phyloP scores from a whole-genome alignment of 2,888 invertebrate genomes.

The Gortyna flavago region DNA sequence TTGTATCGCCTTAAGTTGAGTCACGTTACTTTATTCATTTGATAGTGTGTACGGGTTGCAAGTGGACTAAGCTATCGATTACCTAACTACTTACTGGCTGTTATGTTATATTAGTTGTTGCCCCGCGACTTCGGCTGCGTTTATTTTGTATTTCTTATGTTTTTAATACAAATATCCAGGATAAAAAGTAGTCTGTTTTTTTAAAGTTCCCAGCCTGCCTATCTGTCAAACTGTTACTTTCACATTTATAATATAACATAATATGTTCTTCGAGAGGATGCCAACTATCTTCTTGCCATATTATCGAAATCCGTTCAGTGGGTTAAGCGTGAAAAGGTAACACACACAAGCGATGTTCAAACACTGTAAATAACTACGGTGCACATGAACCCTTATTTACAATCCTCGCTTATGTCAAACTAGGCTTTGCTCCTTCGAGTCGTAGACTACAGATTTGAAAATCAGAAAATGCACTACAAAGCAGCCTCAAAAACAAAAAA shows the following conservation, averaged over 20 bases:
- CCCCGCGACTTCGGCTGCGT: neutral
- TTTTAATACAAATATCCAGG: neutral
- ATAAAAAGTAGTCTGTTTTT: neutral
- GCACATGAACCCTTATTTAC: neutral
- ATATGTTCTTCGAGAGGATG: no score
- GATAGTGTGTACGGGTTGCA: neutral
- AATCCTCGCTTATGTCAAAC: neutral
- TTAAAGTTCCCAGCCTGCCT: neutral
- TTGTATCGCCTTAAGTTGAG: conserved; percentile 16
- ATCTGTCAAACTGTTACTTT: neutral
- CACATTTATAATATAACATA: neutral
- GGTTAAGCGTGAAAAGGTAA: no score
- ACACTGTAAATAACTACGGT: neutral
- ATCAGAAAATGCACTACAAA: neutral
- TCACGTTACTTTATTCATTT: neutral
- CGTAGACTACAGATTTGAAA: neutral
- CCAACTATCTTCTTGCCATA: no score
- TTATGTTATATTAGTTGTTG: neutral
- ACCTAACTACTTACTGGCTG: neutral
- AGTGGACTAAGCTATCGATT: neutral
- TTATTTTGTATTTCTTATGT: neutral
- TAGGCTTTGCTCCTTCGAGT: neutral
- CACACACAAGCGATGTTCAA: neutral
- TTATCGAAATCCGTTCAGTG: no score
- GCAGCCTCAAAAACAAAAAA: neutral